These are phyloP conservation scores for Platichthys stellatus DNA, from an alignment of 2,113 vertebrate genomes.

Conservation along the genomic window DNA sequence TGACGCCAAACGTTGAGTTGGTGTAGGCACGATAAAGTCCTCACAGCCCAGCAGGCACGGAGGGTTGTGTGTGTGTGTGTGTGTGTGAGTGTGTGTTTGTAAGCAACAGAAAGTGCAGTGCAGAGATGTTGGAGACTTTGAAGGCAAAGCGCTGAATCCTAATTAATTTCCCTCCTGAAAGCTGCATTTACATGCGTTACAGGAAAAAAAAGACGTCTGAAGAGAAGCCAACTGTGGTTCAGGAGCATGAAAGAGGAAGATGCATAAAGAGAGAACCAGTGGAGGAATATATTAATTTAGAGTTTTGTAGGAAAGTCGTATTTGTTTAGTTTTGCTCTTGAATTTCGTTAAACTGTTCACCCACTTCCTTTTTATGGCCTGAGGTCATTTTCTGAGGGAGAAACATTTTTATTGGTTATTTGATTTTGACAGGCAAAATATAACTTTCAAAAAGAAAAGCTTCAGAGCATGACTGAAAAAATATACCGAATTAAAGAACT, in stretches of 20 bases:
- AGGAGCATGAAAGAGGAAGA: constrained; percentile 34
- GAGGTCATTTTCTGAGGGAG: not conserved
- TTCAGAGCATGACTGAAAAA: not conserved
- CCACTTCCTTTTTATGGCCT: not conserved
- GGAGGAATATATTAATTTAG: constrained; percentile 3
- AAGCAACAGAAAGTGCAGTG: constrained; percentile 48
- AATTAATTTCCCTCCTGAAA: constrained; percentile 72
- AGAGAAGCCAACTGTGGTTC: constrained; percentile 42
- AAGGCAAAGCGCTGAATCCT: constrained; percentile 70
- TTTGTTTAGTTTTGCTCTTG: constrained; percentile 14
- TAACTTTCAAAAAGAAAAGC: not conserved
- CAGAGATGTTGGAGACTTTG: constrained; percentile 60
- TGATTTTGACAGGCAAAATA: not conserved
- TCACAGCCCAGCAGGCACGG: constrained; percentile 59
- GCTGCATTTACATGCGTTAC: constrained; percentile 58
- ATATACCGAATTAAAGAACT: not conserved
- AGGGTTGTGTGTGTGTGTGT: constrained; percentile 32
- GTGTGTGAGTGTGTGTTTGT: constrained; percentile 45
- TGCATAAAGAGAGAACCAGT: constrained; percentile 29
- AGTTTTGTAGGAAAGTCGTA: constrained; percentile 10
- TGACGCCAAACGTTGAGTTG: constrained; percentile 49
- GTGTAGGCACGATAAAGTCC: constrained; percentile 59
- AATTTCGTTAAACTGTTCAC: constrained; percentile 18
- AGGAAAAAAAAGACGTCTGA: constrained; percentile 24
- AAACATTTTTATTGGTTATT: constrained; percentile 3